Evolutionary conservation across 1,140 invertebrate genomes (phyloP).

Genomic region (Archivesica marissinica): DNA sequence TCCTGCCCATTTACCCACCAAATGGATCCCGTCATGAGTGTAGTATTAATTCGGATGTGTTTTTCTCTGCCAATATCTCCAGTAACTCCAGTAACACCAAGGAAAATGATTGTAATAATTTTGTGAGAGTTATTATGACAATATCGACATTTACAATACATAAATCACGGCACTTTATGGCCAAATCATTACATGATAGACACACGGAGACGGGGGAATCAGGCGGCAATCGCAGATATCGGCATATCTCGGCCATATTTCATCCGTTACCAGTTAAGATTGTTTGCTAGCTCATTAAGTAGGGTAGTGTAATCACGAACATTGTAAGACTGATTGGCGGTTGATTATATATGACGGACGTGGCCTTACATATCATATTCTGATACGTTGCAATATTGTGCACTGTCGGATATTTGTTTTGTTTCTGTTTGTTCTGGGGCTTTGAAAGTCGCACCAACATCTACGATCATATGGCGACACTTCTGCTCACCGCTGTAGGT

Average conservation of each 20-base stretch:
- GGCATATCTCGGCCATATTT: slow-evolving; percentile 52
- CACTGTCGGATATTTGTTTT: too few relatives aligned
- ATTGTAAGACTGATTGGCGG: slow-evolving; percentile 43
- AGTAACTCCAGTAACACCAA: slow-evolving; percentile 37
- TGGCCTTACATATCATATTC: too few relatives aligned
- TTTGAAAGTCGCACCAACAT: too few relatives aligned
- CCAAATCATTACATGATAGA: slow-evolving; percentile 50
- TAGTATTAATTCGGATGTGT: background rate
- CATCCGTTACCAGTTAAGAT: slow-evolving; percentile 37
- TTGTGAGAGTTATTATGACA: slow-evolving; percentile 59
- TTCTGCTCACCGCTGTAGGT: too few relatives aligned
- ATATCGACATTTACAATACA: slow-evolving; percentile 51
- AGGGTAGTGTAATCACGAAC: slow-evolving; percentile 20
- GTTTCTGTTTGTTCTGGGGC: too few relatives aligned
- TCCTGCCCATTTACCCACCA: background rate
- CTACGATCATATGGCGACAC: too few relatives aligned
- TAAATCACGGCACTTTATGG: slow-evolving; percentile 51
- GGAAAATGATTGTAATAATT: slow-evolving; percentile 60
- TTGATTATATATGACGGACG: too few relatives aligned
- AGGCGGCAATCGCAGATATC: background rate
- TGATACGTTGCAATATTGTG: too few relatives aligned
- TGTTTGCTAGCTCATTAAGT: slow-evolving; percentile 56
- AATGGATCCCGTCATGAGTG: background rate
- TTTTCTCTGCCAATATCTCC: slow-evolving; percentile 1
- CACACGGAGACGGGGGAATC: background rate